Percentiles rank a stretch among this genome's conserved stretches.
phyloP scores from a whole-genome alignment of 2,113 vertebrate species.

The Lycocorax pyrrhopterus region DNA sequence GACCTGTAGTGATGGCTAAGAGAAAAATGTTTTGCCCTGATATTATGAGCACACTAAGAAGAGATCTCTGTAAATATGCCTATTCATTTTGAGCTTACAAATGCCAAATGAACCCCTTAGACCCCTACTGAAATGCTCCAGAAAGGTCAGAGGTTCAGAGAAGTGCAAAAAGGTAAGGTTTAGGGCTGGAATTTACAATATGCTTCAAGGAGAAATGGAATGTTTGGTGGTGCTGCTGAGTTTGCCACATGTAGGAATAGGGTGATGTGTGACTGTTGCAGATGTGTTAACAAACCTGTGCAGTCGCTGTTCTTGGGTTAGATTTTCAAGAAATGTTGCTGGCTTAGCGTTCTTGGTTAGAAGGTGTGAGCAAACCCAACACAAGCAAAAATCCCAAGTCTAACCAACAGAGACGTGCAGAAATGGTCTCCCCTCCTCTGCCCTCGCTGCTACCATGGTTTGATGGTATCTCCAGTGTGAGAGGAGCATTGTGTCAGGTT shows the following conservation, averaged over 20 bases:
- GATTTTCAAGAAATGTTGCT: background rate
- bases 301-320: background rate
- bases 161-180: background rate
- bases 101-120: background rate
- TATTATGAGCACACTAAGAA: background rate
- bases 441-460: accelerated
- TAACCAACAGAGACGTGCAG: background rate
- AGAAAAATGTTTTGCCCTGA: background rate
- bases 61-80: background rate
- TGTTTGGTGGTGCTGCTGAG: background rate
- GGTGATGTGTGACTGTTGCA: background rate
- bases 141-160: background rate
- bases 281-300: background rate
- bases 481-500: background rate
- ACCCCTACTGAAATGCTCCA: background rate
- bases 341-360: background rate
- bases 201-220: background rate
- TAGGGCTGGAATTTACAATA: background rate
- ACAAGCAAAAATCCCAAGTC: background rate
- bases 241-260: background rate
- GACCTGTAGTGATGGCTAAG: background rate
- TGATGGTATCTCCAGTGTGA: background rate
- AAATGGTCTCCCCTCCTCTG: background rate
- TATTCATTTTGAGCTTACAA: background rate
- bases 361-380: background rate